Evolutionary conservation across 2,888 invertebrate species (phyloP).

Genomic region (Tigriopus californicus): DNA sequence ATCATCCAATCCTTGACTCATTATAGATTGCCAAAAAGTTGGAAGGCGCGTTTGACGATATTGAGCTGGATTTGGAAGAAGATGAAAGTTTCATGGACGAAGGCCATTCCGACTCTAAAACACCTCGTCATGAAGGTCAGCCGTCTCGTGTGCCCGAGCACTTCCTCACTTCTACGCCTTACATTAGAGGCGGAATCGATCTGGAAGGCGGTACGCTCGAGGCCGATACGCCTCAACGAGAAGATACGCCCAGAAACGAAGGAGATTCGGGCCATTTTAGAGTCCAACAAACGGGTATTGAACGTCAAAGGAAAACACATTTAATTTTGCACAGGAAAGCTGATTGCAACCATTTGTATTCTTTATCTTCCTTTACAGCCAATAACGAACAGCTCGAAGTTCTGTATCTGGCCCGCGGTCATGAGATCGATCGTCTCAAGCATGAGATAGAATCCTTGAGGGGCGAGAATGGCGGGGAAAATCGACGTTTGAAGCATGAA

Average conservation of each 20-base stretch:
- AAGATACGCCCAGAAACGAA: not conserved
- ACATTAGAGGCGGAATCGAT: not conserved
- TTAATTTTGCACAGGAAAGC: not conserved
- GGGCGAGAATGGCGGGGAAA: not conserved
- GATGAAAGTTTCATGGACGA: not conserved
- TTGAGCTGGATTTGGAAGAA: not conserved
- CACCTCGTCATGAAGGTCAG: not conserved
- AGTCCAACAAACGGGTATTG: not conserved
- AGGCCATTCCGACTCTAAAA: not conserved
- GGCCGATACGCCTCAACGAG: not conserved
- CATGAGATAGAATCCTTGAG: constrained; percentile 9
- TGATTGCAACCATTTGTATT: no score
- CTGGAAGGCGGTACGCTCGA: not conserved
- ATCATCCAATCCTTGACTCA: not conserved
- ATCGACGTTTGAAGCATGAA: constrained; percentile 1
- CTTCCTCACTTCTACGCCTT: not conserved
- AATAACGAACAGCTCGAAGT: constrained; percentile 16
- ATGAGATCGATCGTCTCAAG: constrained; percentile 15
- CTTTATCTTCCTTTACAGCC: not conserved
- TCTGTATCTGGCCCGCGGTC: constrained; percentile 18
- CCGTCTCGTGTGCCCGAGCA: not conserved
- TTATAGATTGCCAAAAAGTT: not conserved
- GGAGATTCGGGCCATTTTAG: no score
- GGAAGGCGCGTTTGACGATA: not conserved
- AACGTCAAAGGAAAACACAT: no score